phyloP scores from a whole-genome alignment of 2,113 vertebrate genomes.

The Pristiophorus japonicus region DNA sequence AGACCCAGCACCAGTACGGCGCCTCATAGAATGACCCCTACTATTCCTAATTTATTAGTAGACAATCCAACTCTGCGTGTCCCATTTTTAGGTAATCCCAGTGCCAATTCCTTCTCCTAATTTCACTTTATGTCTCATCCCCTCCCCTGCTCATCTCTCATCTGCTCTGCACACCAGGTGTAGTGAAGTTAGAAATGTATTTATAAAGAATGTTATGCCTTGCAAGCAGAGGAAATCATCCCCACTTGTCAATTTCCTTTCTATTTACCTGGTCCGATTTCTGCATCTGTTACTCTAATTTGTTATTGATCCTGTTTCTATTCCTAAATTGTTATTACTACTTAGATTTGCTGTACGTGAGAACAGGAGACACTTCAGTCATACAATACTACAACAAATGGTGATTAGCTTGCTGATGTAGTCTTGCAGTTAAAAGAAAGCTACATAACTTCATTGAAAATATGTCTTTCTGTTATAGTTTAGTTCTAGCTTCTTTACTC shows the following conservation, averaged over 20 bases:
- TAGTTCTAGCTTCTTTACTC: neutral
- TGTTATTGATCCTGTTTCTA: neutral
- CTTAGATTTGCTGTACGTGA: neutral
- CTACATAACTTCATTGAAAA: neutral
- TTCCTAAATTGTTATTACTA: neutral
- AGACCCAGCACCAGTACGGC: neutral
- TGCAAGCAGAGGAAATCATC: neutral
- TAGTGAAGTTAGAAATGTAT: neutral
- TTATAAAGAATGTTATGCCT: neutral
- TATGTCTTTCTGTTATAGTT: neutral
- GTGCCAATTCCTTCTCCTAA: neutral
- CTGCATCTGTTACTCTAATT: neutral
- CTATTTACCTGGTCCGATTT: neutral
- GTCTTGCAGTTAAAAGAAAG: too few relatives aligned
- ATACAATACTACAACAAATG: too few relatives aligned
- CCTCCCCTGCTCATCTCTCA: too few relatives aligned
- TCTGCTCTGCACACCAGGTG: neutral
- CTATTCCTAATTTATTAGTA: too few relatives aligned
- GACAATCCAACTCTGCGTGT: neutral
- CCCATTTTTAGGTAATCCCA: too few relatives aligned
- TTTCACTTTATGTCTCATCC: neutral
- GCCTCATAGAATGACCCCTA: neutral
- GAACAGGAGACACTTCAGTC: neutral
- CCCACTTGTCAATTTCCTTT: neutral
- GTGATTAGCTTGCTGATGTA: too few relatives aligned